Evolutionary conservation across 2,113 vertebrate genomes (phyloP), one percentile per base, ranked within the genome.

Genomic region (Chrysochloris asiatica): DNA sequence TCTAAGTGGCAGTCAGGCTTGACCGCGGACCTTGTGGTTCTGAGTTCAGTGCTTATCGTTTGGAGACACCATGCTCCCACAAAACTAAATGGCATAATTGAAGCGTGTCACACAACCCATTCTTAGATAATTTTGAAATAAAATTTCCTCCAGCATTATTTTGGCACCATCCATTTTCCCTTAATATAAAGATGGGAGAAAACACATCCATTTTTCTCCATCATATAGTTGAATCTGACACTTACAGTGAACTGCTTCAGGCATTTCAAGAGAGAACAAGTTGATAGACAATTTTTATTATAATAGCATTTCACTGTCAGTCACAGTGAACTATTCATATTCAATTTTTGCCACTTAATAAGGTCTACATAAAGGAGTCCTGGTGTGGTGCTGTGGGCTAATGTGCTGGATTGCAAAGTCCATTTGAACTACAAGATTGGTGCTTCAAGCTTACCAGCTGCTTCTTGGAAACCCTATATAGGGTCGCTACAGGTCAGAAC

Each of bases 261-360:
- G 73, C 77, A 82, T 89, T 77, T 73, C 56, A 86, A 87, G 41
- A 92, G 43, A 81, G 59, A 86, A 61, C 50, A 84, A n/a, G 47
- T 24, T 82, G 56, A 80, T 54, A 43, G 63, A 63, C 89, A 67
- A 80, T 22, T 73, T 76, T 93, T 78, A 93, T 63, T 85, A 43
- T 21, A 83, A 48, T 61, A 85, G 36, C 47, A 83, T 79, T 88
- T 47, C 63, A 45, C 54, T 89, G 83, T 65, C 71, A 93, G 52
- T 95, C 63, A 94, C 69, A 88, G 38, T 91, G 75, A 93, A 94
- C 83, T 73, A 90, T 91, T 73, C 61, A 69, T 54, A 89, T 47
- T 65, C 43, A 82, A 91, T 33, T 59, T 92, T 47, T 79, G 56
- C 86, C 71, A 79, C 72, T 89, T 94, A 54, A 16, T 6, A 85